Evolutionary conservation across 1,140 invertebrate genomes (phyloP).

Genomic region (Caerostris darwini): DNA sequence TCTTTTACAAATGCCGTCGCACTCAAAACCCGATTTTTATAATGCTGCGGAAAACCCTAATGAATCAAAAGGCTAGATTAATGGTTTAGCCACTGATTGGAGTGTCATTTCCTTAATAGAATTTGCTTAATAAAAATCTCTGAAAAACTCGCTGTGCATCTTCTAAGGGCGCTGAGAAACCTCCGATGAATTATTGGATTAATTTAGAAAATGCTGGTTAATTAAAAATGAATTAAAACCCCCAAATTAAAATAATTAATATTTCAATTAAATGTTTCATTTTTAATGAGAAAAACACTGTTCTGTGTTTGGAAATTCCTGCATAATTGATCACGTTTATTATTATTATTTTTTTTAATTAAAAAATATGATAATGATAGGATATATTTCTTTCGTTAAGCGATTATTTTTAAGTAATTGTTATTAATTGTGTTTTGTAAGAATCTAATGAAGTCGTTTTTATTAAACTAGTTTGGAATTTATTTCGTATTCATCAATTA

Average conservation of each 20-base stretch:
- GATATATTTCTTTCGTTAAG: not conserved
- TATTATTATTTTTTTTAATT: not conserved
- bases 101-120: constrained; percentile 17
- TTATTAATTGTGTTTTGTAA: not conserved
- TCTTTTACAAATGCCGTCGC: constrained; percentile 8
- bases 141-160: not conserved
- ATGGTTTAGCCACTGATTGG: constrained; percentile 44
- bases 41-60: not conserved
- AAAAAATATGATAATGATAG: not conserved
- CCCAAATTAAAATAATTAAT: constrained; percentile 42
- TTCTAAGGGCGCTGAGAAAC: not conserved
- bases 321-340: not conserved
- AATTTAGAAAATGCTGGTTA: constrained; percentile 28
- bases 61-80: constrained; percentile 50
- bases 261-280: constrained; percentile 18
- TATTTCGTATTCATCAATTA: too few species aligned
- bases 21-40: not conserved
- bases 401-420: not conserved
- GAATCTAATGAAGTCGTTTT: too few species aligned
- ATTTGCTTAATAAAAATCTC: constrained; percentile 19
- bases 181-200: constrained; percentile 20
- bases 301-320: not conserved
- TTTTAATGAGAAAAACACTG: not conserved
- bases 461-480: too few species aligned
- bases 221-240: constrained; percentile 14